Conservation (phyloP, 37 sponge, comb jelly and placozoan genomes). For the Chondrilla cf. caribensis region DNA sequence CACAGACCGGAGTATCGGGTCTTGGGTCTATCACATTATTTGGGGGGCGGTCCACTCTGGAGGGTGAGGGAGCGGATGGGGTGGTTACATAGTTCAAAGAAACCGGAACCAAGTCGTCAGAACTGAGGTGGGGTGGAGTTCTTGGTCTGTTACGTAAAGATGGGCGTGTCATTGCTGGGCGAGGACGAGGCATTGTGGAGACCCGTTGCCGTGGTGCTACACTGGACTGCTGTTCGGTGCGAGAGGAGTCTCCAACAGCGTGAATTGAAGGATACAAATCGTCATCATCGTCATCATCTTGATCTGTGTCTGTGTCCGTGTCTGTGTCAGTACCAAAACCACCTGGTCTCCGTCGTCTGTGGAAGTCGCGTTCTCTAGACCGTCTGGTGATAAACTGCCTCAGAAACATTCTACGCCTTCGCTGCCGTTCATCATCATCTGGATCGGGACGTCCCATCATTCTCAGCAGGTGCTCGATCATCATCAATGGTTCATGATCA, state of each 20-base stretch:
- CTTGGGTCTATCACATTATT: not conserved
- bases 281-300: slow-evolving; percentile 15
- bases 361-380: no score
- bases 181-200: no score
- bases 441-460: not conserved
- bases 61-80: not conserved
- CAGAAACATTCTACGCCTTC: not conserved
- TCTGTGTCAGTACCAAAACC: no score
- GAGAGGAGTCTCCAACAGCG: no score
- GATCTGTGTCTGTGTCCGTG: not conserved
- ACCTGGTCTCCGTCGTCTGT: no score
- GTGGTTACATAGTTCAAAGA: not conserved
- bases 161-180: no score
- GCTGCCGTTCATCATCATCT: not conserved
- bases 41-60: not conserved
- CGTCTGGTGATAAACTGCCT: not conserved
- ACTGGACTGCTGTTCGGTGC: no score
- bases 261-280: not conserved
- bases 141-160: not conserved
- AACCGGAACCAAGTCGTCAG: not conserved
- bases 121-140: not conserved
- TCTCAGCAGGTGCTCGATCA: not conserved
- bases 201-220: no score
- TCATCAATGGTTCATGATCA: no score
- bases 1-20: not conserved